These are phyloP conservation scores for Potamilus streckersoni DNA, from an alignment of 1,140 invertebrate species.

Conservation along the genomic window DNA sequence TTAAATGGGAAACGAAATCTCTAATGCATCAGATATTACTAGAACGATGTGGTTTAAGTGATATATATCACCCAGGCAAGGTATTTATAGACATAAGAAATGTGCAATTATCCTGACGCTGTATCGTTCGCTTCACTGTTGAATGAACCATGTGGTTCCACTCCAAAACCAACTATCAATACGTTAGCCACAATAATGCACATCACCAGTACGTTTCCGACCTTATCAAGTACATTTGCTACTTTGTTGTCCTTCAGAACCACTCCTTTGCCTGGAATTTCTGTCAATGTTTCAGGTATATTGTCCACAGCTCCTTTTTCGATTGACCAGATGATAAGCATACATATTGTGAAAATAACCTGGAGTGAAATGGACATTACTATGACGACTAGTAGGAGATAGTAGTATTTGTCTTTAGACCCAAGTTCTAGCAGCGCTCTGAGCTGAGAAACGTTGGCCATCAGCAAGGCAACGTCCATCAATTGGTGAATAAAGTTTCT, in stretches of 20 bases:
- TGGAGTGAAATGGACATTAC: slow-evolving; percentile 12
- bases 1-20: too few species aligned
- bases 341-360: slow-evolving; percentile 20
- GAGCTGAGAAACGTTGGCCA: slow-evolving; percentile 25
- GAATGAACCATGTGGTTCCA: background rate
- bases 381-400: slow-evolving; percentile 8
- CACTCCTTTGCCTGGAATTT: background rate
- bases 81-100: too few species aligned
- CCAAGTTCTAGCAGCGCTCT: slow-evolving; percentile 6
- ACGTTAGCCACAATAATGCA: slow-evolving; percentile 25
- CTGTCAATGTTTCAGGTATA: background rate
- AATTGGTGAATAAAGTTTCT: slow-evolving; percentile 26
- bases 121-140: too few species aligned
- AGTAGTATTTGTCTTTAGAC: slow-evolving; percentile 1
- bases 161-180: slow-evolving; percentile 19
- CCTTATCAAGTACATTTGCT: slow-evolving; percentile 4
- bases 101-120: too few species aligned
- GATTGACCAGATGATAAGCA: slow-evolving; percentile 2
- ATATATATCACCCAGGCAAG: too few species aligned
- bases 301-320: slow-evolving; percentile 8
- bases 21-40: too few species aligned
- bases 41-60: too few species aligned
- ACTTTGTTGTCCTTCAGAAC: background rate
- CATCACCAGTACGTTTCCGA: slow-evolving; percentile 19
- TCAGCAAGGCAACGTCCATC: slow-evolving; percentile 26